Evolutionary conservation across 1,140 invertebrate genomes (phyloP).

Genomic region (Drosophila tsacasi): DNA sequence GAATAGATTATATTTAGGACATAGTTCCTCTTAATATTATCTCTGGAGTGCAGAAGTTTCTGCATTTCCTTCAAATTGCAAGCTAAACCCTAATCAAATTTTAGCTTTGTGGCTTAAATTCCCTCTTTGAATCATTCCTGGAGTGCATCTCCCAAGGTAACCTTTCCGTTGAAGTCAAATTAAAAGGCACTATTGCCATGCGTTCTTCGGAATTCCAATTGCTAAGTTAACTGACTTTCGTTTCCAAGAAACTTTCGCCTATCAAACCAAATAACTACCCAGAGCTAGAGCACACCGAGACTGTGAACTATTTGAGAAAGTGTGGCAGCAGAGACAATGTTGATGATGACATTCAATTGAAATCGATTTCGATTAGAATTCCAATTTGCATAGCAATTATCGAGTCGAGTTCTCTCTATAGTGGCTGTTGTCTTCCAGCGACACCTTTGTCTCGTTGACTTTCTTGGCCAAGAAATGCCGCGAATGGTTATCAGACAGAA

Average conservation of each 20-base stretch:
- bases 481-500: constrained; percentile 37
- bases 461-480: constrained; percentile 19
- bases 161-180: neutral
- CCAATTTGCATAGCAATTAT: constrained; percentile 53
- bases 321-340: constrained; percentile 16
- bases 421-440: constrained; percentile 13
- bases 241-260: constrained; percentile 31
- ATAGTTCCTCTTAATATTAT: neutral
- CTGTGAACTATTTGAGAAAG: constrained; percentile 35
- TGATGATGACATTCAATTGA: constrained; percentile 43
- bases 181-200: neutral
- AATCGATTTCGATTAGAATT: constrained; percentile 57
- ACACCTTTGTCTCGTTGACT: constrained; percentile 45
- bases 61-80: neutral
- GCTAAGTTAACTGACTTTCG: constrained; percentile 8
- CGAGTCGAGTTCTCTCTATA: constrained; percentile 1
- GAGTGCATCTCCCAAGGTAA: neutral
- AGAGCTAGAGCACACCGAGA: neutral
- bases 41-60: neutral
- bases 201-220: neutral
- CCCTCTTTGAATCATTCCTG: neutral
- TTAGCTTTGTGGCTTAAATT: neutral
- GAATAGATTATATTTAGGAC: neutral
- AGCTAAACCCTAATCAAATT: neutral
- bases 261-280: constrained; percentile 10